These are phyloP conservation scores for Therioaphis trifolii DNA, from an alignment of 2,888 invertebrate genomes.

Conservation along the genomic window DNA sequence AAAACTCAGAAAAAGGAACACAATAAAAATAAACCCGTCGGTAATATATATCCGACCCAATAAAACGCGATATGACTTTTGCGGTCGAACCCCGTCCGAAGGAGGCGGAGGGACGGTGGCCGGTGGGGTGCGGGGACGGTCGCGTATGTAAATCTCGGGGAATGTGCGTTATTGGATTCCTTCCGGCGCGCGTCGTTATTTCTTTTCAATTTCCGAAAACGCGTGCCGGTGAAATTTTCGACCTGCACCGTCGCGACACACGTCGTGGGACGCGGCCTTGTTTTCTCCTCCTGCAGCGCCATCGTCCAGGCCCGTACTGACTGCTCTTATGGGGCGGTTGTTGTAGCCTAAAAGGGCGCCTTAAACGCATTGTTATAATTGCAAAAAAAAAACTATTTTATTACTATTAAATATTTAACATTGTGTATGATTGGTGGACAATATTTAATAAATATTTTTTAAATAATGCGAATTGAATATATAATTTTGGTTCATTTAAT, in stretches of 20 bases:
- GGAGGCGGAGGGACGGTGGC: background rate
- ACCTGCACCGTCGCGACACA: conserved; percentile 18
- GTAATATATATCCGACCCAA: conserved; percentile 56
- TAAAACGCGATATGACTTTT: conserved; percentile 62
- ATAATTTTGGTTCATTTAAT: too few species aligned
- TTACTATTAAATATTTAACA: too few species aligned
- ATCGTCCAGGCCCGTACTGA: too few species aligned
- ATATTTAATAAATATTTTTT: too few species aligned
- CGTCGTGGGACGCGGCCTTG: background rate
- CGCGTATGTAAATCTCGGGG: conserved; percentile 56
- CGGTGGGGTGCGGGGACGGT: background rate
- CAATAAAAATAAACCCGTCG: conserved; percentile 62
- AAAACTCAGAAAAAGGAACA: conserved; percentile 29
- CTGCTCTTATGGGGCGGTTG: too few species aligned
- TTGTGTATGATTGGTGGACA: too few species aligned
- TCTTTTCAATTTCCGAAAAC: conserved; percentile 56
- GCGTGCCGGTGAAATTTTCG: conserved; percentile 47
- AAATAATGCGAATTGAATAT: too few species aligned
- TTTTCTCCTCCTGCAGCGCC: background rate
- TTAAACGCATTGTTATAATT: too few species aligned
- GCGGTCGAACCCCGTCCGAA: conserved; percentile 52
- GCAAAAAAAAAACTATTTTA: too few species aligned
- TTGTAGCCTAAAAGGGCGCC: too few species aligned
- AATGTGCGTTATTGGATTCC: conserved; percentile 60
- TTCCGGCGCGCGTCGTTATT: conserved; percentile 49